Evolutionary conservation across 1,140 invertebrate genomes (phyloP), one percentile per base, ranked within the genome.

Genomic region (Drosophila kanapiae): DNA sequence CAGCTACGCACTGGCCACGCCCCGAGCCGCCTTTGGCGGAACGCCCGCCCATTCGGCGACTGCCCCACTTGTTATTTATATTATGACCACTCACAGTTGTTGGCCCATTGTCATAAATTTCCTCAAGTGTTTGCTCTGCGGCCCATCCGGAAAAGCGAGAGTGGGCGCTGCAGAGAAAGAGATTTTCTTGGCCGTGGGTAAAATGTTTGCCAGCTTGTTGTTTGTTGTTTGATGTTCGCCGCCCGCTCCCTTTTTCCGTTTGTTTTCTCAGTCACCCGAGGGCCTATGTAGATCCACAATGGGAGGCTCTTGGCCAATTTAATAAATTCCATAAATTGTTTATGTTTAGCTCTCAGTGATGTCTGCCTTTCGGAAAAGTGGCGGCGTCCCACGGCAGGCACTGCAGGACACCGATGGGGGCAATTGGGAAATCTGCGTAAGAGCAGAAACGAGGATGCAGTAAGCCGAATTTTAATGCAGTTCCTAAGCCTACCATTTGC

Each of bases 31-130:
- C 37, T 29, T 29, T 27, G 38, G 54, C 53, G 56, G 18, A 54
- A 47, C 62, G 49, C 65, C 64, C 35, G 23, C 78, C 82, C 76
- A 72, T 29, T 49, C 54, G 80, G 60, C 49, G 68, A 77, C 60
- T 67, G 85, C 67, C 86, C 86, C 45, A 58, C 78, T 90, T 90
- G 81, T 90, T 90, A 90, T 90, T 90, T 85, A 90, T 90, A 85
- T 90, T 90, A 88, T 85, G 84, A 82, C 78, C 85, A 88, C 85
- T 90, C 81, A 76, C 81, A 82, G 85, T 76, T 90, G 86, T 90
- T 90, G 81, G 65, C 85, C 81, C 86, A 90, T 90, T 90, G 85
- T 90, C 85, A 90, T 90, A 90, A 90, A 90, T 90, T 90, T 85
- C 49, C 58, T 63, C 85, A 82, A 90, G 85, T 90, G 85, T 90